Evolutionary conservation across 2,888 invertebrate species (phyloP).

Genomic region (Oxyteleia sp.): DNA sequence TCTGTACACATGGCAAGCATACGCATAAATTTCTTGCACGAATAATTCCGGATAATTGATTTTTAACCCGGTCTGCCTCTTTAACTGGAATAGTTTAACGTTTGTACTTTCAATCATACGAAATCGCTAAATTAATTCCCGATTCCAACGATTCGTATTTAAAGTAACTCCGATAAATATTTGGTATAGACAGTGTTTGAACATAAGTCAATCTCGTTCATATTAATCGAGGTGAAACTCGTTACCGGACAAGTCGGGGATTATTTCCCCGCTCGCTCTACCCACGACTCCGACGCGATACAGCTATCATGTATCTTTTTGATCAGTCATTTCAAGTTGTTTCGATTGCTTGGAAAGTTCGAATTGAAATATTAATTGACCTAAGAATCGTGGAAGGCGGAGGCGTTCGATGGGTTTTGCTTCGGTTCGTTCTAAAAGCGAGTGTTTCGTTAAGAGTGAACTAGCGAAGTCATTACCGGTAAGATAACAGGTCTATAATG

Average conservation of each 20-base stretch:
- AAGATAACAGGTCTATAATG: slow-evolving; percentile 29
- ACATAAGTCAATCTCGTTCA: slow-evolving; percentile 41
- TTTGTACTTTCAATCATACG: slow-evolving; percentile 2
- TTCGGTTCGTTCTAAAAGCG: slow-evolving; percentile 19
- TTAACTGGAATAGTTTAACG: not conserved
- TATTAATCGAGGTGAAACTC: slow-evolving; percentile 53
- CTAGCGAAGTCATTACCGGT: slow-evolving; percentile 43
- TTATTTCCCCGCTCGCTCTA: slow-evolving; percentile 22
- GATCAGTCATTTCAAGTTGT: slow-evolving; percentile 47
- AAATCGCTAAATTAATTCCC: slow-evolving; percentile 16
- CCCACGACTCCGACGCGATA: not conserved
- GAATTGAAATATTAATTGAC: slow-evolving; percentile 85
- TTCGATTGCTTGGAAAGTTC: slow-evolving; percentile 76
- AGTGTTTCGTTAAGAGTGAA: slow-evolving; percentile 28
- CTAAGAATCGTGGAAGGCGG: slow-evolving; percentile 61
- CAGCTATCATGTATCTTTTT: slow-evolving; percentile 55
- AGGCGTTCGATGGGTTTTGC: slow-evolving; percentile 6
- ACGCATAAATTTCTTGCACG: not conserved
- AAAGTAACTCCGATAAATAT: slow-evolving; percentile 27
- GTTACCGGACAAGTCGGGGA: slow-evolving; percentile 59
- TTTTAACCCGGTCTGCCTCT: not conserved
- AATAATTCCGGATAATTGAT: not conserved
- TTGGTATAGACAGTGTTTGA: slow-evolving; percentile 23
- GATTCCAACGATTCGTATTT: slow-evolving; percentile 11
- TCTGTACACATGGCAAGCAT: not conserved